A percentile compares a stretch with the other conserved stretches of the same genome.
phyloP scores from a whole-genome alignment of 2,888 invertebrate genomes.

The Brenthis hecate region DNA sequence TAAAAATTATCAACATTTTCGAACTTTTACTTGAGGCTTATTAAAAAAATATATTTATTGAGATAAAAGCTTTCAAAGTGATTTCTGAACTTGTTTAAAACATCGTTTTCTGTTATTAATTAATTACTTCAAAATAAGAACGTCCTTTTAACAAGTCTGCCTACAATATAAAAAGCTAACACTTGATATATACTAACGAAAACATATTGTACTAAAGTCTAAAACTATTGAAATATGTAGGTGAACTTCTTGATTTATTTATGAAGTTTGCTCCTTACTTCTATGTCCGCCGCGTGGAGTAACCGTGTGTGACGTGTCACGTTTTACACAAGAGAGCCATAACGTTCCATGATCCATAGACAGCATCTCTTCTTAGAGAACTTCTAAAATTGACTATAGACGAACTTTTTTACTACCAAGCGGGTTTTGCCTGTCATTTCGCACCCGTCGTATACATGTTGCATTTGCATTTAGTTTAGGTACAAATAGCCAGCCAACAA shows the following conservation, averaged over 20 bases:
- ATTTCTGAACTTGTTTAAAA: background rate
- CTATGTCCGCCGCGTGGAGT: constrained; percentile 5
- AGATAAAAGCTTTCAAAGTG: background rate
- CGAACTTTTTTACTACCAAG: constrained; percentile 3
- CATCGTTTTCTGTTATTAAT: background rate
- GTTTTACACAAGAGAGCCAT: constrained; percentile 22
- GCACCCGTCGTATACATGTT: no score
- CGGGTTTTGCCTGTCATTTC: no score
- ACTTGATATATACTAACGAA: constrained; percentile 6
- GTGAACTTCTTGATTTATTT: constrained; percentile 25
- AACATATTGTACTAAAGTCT: constrained; percentile 3
- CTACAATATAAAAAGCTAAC: background rate
- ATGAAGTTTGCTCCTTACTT: constrained; percentile 22
- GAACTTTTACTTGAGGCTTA: no score
- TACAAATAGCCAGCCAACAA: no score
- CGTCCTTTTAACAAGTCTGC: background rate
- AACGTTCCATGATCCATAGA: constrained; percentile 10
- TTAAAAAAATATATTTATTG: no score
- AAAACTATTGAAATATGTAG: constrained; percentile 22
- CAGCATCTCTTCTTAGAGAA: constrained; percentile 1
- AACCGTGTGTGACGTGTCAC: constrained; percentile 20
- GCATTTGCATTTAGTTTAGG: no score
- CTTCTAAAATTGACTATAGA: background rate
- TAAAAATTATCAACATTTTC: no score
- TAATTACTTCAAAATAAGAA: background rate